phyloP scores from a whole-genome alignment of 2,888 invertebrate species.

The Pomacea canaliculata region DNA sequence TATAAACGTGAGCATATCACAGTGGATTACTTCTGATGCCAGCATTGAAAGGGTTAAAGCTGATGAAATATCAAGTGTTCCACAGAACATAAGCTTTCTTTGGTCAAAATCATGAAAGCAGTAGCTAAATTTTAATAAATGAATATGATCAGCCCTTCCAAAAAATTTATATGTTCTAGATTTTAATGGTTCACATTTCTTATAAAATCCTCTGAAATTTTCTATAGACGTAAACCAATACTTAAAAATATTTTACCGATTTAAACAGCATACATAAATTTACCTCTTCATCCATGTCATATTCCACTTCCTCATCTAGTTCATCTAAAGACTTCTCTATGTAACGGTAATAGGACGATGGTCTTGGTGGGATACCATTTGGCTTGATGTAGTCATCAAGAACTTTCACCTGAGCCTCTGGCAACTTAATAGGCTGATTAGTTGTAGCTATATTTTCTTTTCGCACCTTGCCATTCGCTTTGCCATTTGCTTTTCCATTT shows the following conservation, averaged over 20 bases:
- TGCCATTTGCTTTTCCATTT: slow-evolving; percentile 38
- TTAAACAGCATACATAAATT: background rate
- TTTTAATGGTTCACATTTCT: no score
- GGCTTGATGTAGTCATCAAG: slow-evolving; percentile 81
- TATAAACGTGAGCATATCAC: no score
- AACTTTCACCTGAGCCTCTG: slow-evolving; percentile 79
- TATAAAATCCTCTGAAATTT: no score
- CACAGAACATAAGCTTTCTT: no score
- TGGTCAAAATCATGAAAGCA: no score
- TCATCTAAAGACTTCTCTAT: slow-evolving; percentile 96
- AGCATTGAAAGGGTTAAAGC: no score
- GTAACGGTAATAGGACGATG: slow-evolving; percentile 87
- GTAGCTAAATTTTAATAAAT: no score
- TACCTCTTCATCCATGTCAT: slow-evolving; percentile 96
- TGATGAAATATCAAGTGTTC: no score
- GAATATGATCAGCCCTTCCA: no score
- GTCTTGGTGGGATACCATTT: slow-evolving; percentile 85
- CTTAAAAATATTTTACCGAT: background rate
- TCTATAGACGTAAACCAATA: no score
- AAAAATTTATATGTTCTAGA: no score
- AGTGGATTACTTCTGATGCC: no score
- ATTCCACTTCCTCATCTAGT: slow-evolving; percentile 91
- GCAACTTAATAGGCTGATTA: slow-evolving; percentile 72
- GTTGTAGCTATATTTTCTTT: slow-evolving; percentile 46
- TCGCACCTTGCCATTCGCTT: slow-evolving; percentile 36